These are phyloP conservation scores for Agonopterix alstromeriana DNA, from an alignment of 2,888 invertebrate species.

Conservation along the genomic window DNA sequence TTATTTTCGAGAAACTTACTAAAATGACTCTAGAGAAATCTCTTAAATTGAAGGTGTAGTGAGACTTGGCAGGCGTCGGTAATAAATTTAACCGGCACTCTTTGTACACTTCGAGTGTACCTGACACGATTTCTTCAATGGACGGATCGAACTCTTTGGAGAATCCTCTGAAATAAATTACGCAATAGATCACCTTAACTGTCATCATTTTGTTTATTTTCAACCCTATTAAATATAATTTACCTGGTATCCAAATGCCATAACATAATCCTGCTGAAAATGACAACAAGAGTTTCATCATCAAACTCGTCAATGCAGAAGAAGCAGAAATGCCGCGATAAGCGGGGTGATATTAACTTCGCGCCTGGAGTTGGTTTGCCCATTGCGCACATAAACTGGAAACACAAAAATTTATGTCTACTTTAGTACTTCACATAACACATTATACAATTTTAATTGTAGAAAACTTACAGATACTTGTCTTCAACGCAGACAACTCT, in stretches of 20 bases:
- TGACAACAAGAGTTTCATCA: conserved; percentile 87
- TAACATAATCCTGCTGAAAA: conserved; percentile 92
- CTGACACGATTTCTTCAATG: conserved; percentile 90
- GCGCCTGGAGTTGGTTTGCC: conserved; percentile 87
- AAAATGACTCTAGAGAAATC: conserved; percentile 96
- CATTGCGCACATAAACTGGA: conserved; percentile 89
- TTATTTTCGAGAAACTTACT: conserved; percentile 47
- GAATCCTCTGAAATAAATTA: conserved; percentile 83
- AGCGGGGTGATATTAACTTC: conserved; percentile 89
- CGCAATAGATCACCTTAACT: no score
- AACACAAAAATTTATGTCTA: neutral
- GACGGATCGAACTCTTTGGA: conserved; percentile 96
- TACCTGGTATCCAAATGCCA: conserved; percentile 94
- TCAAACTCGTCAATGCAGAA: conserved; percentile 93
- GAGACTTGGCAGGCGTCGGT: conserved; percentile 95
- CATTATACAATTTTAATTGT: no score
- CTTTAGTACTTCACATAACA: no score
- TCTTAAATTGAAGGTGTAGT: conserved; percentile 95
- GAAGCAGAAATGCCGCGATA: conserved; percentile 90
- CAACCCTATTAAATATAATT: no score
- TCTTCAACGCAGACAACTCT: no score
- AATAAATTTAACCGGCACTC: conserved; percentile 87
- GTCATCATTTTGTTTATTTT: no score
- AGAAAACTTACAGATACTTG: no score
- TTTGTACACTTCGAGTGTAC: conserved; percentile 92